Evolutionary conservation across 2,797 vertebrate genomes (phyloP).

Genomic region (Molossus alvarezi): DNA sequence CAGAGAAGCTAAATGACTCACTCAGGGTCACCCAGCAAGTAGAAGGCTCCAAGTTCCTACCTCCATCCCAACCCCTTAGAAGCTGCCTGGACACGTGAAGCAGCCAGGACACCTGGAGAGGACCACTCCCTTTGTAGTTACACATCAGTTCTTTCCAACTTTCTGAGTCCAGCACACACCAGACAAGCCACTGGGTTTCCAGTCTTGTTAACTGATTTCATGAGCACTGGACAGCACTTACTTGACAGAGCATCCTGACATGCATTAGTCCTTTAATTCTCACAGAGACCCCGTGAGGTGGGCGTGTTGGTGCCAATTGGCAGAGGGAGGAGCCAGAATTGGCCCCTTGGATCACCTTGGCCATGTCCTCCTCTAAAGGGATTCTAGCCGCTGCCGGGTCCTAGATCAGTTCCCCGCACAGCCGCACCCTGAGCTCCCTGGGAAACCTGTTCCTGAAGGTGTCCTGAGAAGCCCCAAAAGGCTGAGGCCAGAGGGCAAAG

Average conservation of each 20-base stretch:
- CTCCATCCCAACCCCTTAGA: not conserved
- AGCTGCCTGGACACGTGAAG: not conserved
- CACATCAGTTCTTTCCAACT: not conserved
- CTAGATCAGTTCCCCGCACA: not conserved
- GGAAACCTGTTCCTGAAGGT: not conserved
- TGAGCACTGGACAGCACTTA: not conserved
- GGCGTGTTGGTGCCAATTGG: too few species aligned
- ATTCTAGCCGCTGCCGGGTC: not conserved
- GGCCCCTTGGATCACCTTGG: not conserved
- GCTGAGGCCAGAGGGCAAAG: not conserved
- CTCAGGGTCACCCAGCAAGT: not conserved
- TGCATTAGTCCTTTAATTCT: not conserved
- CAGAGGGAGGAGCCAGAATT: not conserved
- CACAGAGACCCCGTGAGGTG: not conserved
- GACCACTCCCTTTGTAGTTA: not conserved
- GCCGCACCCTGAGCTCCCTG: not conserved
- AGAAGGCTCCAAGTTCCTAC: not conserved
- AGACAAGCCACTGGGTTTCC: constrained; percentile 53
- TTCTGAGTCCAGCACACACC: not conserved
- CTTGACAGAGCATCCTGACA: not conserved
- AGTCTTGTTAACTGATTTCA: not conserved
- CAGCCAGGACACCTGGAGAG: not conserved
- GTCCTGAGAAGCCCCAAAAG: constrained; percentile 18
- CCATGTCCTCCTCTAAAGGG: not conserved
- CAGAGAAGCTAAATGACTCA: not conserved